A percentile compares a stretch with the other conserved stretches of the same genome.
Evolutionary conservation across 2,888 invertebrate species (phyloP).

Genomic region (Ormia ochracea): DNA sequence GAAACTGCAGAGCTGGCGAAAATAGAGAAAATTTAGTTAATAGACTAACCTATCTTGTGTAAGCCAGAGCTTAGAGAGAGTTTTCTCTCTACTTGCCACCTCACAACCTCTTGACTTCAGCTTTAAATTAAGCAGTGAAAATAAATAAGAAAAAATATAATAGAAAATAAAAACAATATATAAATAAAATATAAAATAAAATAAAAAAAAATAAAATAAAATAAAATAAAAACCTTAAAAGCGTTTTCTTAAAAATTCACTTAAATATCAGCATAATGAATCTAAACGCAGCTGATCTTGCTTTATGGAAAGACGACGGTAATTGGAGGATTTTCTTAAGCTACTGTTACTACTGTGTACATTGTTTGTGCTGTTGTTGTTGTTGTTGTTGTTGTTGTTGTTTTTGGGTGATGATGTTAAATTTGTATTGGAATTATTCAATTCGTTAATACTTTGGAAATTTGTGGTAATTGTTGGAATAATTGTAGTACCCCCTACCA

Average conservation of each 20-base stretch:
- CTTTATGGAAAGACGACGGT: slow-evolving; percentile 76
- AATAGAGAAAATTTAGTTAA: no score
- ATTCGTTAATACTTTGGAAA: slow-evolving; percentile 76
- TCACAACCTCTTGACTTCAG: not conserved
- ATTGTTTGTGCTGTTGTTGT: slow-evolving; percentile 45
- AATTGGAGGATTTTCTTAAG: slow-evolving; percentile 67
- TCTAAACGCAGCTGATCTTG: slow-evolving; percentile 76
- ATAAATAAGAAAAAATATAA: not conserved
- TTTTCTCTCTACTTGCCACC: not conserved
- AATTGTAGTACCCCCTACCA: slow-evolving; percentile 72
- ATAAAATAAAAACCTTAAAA: slow-evolving; percentile 30
- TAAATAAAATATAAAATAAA: not conserved
- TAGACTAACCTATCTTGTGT: no score
- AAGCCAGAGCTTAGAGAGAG: no score
- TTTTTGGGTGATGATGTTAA: slow-evolving; percentile 69
- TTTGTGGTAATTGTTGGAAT: slow-evolving; percentile 68
- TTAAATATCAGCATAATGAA: slow-evolving; percentile 77
- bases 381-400: slow-evolving; percentile 56
- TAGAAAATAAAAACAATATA: not conserved
- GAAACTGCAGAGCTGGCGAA: no score
- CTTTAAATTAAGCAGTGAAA: no score
- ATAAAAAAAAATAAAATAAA: not conserved
- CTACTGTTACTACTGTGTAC: slow-evolving; percentile 61
- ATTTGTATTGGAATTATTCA: slow-evolving; percentile 71
- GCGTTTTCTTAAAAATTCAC: slow-evolving; percentile 50